These are phyloP conservation scores for Peromyscus nudipes DNA, from an alignment of 2,797 vertebrate genomes.

Conservation along the genomic window DNA sequence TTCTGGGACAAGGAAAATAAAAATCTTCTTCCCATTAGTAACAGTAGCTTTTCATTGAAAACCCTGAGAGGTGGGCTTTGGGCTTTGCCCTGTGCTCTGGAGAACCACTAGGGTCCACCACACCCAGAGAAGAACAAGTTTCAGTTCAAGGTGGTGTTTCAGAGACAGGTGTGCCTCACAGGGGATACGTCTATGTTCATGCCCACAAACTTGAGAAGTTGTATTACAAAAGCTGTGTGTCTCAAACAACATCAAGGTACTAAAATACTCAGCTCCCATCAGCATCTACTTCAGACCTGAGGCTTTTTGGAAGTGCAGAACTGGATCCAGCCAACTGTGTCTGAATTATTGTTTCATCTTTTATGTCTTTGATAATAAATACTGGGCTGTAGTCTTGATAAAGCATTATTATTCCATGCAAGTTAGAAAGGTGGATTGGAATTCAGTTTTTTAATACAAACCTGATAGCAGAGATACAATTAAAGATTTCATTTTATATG, in stretches of 20 bases:
- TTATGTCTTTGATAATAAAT: background rate
- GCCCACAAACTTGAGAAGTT: background rate
- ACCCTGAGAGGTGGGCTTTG: conserved; percentile 19
- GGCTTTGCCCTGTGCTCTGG: background rate
- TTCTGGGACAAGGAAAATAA: conserved; percentile 55
- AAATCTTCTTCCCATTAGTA: conserved; percentile 10
- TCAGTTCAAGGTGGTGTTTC: background rate
- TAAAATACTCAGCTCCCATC: background rate
- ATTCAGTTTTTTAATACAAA: conserved; percentile 17
- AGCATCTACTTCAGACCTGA: background rate
- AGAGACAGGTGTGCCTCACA: background rate
- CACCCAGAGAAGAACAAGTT: background rate
- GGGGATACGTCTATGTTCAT: background rate
- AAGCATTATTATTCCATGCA: background rate
- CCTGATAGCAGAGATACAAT: background rate
- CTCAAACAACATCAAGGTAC: background rate
- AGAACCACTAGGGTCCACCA: background rate
- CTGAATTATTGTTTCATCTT: conserved; percentile 23
- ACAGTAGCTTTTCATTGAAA: conserved; percentile 46
- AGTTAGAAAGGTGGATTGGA: conserved; percentile 14
- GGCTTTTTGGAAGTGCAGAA: background rate
- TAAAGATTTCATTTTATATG: conserved; percentile 4
- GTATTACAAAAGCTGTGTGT: background rate
- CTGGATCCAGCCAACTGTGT: background rate
- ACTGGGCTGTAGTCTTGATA: conserved; percentile 37